phyloP scores from a whole-genome alignment of 2,797 vertebrate genomes.

The Anabas testudineus region DNA sequence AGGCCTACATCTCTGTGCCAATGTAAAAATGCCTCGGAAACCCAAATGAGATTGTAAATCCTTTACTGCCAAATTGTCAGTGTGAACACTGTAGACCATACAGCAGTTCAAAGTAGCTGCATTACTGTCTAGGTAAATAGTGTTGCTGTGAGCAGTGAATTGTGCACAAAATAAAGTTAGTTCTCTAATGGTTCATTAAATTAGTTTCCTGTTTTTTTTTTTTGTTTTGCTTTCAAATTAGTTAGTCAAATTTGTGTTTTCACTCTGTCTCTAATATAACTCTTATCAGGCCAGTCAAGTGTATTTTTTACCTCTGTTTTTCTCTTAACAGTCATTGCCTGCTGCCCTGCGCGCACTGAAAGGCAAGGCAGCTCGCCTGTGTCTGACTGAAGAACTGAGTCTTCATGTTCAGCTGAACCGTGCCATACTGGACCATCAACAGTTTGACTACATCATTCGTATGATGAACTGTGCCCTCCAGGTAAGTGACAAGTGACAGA shows the following conservation, averaged over 20 bases:
- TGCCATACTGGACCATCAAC: constrained; percentile 96
- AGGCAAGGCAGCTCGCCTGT: constrained; percentile 94
- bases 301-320: background rate
- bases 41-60: constrained; percentile 66
- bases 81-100: constrained; percentile 35
- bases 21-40: constrained; percentile 62
- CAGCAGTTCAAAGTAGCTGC: constrained; percentile 15
- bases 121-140: background rate
- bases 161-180: background rate
- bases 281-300: constrained; percentile 5
- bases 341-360: constrained; percentile 97
- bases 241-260: background rate
- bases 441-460: constrained; percentile 96
- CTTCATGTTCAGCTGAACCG: constrained; percentile 95
- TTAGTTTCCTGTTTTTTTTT: too few species aligned
- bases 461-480: constrained; percentile 99
- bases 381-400: constrained; percentile 93
- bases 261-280: background rate
- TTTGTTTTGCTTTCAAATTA: too few species aligned
- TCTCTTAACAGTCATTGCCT: constrained; percentile 87
- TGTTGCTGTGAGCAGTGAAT: background rate
- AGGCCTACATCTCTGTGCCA: constrained; percentile 51
- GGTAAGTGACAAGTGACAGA: constrained; percentile 78
- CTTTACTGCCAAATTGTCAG: constrained; percentile 46
- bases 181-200: background rate